phyloP scores from a whole-genome alignment of 2,888 invertebrate species.

The Trissoscelio sp. region DNA sequence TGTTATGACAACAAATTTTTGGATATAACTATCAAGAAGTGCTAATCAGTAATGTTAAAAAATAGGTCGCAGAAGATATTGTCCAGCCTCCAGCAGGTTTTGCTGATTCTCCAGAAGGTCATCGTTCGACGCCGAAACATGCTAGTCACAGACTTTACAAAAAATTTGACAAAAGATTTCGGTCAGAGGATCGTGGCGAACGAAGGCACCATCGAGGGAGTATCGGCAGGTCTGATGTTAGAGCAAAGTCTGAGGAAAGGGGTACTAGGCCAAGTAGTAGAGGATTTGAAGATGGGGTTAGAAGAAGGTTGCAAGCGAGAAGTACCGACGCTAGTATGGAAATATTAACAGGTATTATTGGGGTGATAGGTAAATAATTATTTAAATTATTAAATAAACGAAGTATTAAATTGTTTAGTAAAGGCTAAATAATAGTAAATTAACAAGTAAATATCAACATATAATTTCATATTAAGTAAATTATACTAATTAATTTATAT shows the following conservation, averaged over 20 bases:
- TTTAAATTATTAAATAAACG: background rate
- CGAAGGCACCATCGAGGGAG: slow-evolving; percentile 85
- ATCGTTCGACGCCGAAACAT: slow-evolving; percentile 78
- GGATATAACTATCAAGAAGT: background rate
- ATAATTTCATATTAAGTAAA: too few species aligned
- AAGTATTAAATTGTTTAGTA: too few species aligned
- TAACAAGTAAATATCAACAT: too few species aligned
- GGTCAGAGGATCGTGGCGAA: slow-evolving; percentile 90
- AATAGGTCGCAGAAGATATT: slow-evolving; percentile 86
- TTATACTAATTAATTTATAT: too few species aligned
- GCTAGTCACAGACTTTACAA: slow-evolving; percentile 86
- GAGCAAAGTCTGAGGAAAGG: slow-evolving; percentile 87
- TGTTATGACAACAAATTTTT: too few species aligned
- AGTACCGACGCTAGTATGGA: slow-evolving; percentile 89
- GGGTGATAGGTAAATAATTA: background rate
- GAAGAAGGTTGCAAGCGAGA: slow-evolving; percentile 83
- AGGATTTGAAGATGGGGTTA: slow-evolving; percentile 77
- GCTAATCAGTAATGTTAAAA: background rate
- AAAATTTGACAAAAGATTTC: slow-evolving; percentile 90
- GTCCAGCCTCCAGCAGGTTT: slow-evolving; percentile 95
- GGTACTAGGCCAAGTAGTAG: slow-evolving; percentile 76
- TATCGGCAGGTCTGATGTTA: slow-evolving; percentile 88
- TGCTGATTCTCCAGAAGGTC: slow-evolving; percentile 90
- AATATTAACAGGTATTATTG: slow-evolving; percentile 79
- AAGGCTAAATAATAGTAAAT: too few species aligned